A percentile compares a stretch with the other conserved stretches of the same genome.
phyloP scores from a whole-genome alignment of 2,797 vertebrate species.

The Oreochromis grahami region DNA sequence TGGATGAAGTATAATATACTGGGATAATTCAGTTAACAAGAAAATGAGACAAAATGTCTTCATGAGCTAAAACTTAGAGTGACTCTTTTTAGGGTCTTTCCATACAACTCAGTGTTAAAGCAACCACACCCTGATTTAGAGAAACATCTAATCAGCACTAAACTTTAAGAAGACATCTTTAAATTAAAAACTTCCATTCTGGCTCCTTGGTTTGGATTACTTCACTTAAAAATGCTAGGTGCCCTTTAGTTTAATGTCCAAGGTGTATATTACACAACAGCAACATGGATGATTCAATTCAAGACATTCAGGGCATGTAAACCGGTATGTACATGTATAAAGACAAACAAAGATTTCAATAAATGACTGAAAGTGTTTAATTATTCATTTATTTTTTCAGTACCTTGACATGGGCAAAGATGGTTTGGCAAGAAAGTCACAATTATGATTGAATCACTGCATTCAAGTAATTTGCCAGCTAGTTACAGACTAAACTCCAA shows the following conservation, averaged over 20 bases:
- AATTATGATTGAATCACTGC: neutral
- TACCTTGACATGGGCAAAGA: neutral
- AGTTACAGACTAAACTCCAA: neutral
- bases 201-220: neutral
- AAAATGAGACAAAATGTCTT: neutral
- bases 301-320: neutral
- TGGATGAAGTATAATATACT: neutral
- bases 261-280: neutral
- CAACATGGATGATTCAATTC: neutral
- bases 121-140: neutral
- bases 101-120: neutral
- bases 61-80: neutral
- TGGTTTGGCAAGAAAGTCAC: neutral
- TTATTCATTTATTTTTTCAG: neutral
- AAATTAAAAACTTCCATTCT: neutral
- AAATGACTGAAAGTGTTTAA: neutral
- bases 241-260: neutral
- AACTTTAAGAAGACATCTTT: neutral
- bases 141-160: neutral
- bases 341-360: neutral
- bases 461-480: neutral
- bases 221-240: neutral
- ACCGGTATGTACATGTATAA: neutral
- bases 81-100: neutral
- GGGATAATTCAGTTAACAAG: neutral